phyloP scores from a whole-genome alignment of 2,888 invertebrate genomes.

The Lamellibrachia columna region DNA sequence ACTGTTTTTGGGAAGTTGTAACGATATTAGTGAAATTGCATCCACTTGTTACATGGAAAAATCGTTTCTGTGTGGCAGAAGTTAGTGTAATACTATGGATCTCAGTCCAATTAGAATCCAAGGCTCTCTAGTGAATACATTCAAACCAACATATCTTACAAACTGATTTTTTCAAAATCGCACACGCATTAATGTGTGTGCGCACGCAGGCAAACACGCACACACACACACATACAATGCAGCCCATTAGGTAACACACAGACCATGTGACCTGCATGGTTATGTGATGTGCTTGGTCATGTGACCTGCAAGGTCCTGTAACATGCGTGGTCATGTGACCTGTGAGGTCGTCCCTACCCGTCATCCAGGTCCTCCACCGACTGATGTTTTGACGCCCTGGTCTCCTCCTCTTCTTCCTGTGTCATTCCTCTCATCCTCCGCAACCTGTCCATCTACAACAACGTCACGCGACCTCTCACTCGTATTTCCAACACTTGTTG shows the following conservation, averaged over 20 bases:
- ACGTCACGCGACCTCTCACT: background rate
- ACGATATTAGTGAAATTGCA: no score
- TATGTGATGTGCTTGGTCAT: background rate
- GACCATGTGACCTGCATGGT: background rate
- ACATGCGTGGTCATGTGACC: background rate
- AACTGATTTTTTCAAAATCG: no score
- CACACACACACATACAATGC: no score
- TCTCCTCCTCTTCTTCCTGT: conserved; percentile 39
- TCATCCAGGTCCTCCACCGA: conserved; percentile 90
- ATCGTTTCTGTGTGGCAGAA: no score
- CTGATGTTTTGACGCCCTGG: conserved; percentile 70
- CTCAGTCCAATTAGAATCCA: background rate
- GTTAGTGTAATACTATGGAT: background rate
- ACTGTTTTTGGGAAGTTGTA: no score
- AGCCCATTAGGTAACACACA: background rate
- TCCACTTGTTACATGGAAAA: no score
- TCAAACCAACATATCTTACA: background rate
- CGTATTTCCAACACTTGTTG: background rate
- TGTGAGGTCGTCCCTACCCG: conserved; percentile 66
- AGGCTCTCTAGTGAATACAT: background rate
- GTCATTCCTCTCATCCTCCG: conserved; percentile 78
- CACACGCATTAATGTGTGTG: no score
- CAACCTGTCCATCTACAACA: conserved; percentile 72
- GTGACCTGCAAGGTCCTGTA: background rate
- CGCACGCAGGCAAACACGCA: no score